A percentile compares a stretch with the other conserved stretches of the same genome.
phyloP scores from a whole-genome alignment of 2,797 vertebrate species.

The Urocyon cinereoargenteus region DNA sequence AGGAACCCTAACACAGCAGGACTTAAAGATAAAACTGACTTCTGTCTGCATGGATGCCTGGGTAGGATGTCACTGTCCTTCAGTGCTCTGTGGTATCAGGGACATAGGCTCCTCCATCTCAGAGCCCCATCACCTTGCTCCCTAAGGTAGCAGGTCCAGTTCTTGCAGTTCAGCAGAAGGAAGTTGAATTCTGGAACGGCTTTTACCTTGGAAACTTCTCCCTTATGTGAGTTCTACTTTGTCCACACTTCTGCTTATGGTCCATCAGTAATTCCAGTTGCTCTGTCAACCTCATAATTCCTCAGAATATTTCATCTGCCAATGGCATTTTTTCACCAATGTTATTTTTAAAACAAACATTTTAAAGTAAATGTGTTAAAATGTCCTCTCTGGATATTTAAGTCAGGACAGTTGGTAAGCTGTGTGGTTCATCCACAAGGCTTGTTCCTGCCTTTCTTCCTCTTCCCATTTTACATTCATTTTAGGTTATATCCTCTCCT shows the following conservation, averaged over 20 bases:
- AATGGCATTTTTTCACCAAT: not conserved
- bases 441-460: not conserved
- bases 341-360: not conserved
- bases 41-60: not conserved
- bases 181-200: not conserved
- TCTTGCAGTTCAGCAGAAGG: not conserved
- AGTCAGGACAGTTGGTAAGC: not conserved
- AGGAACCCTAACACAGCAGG: not conserved
- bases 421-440: not conserved
- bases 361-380: not conserved
- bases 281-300: not conserved
- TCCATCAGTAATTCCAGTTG: not conserved
- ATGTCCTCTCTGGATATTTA: not conserved
- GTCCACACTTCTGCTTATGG: not conserved
- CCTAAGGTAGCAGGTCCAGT: not conserved
- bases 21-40: not conserved
- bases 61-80: not conserved
- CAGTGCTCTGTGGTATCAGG: fast-evolving
- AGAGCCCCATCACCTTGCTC: not conserved
- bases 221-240: not conserved
- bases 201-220: not conserved
- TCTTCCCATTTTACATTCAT: not conserved
- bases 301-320: not conserved
- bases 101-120: not conserved
- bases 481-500: not conserved